These are phyloP conservation scores for Cantharis flavilabris DNA, from an alignment of 2,888 invertebrate genomes.

Conservation along the genomic window DNA sequence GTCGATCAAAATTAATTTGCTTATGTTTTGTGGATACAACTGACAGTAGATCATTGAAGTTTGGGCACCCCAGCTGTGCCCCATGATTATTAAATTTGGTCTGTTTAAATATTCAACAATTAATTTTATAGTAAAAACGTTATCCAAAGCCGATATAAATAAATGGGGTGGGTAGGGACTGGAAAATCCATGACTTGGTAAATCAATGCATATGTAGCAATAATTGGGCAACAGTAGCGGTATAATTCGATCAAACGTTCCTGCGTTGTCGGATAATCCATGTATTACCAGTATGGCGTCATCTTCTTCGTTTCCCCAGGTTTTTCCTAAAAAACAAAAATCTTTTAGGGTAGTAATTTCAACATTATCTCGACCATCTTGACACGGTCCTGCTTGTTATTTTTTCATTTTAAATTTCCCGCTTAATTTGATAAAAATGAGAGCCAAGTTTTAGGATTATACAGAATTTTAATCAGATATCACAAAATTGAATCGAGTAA, in stretches of 20 bases:
- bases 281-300: slow-evolving; percentile 64
- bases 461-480: too few species aligned
- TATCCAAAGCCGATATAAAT: slow-evolving; percentile 53
- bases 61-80: slow-evolving; percentile 59
- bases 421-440: too few species aligned
- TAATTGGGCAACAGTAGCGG: slow-evolving; percentile 57
- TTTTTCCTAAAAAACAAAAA: slow-evolving; percentile 57
- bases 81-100: slow-evolving; percentile 47
- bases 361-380: not conserved
- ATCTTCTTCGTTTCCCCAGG: slow-evolving; percentile 63
- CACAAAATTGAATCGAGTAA: too few species aligned
- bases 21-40: slow-evolving; percentile 54
- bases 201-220: slow-evolving; percentile 59
- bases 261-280: slow-evolving; percentile 64
- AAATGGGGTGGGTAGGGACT: slow-evolving; percentile 56
- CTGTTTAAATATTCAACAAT: slow-evolving; percentile 45
- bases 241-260: slow-evolving; percentile 62
- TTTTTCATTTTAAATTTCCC: too few species aligned
- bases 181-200: slow-evolving; percentile 67
- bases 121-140: slow-evolving; percentile 49
- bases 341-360: not conserved
- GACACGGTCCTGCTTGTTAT: too few species aligned
- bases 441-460: too few species aligned
- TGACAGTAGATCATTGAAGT: slow-evolving; percentile 50
- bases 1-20: slow-evolving; percentile 56